Base-by-base conservation (phyloP, 1,140 invertebrate species). In the Drosophila tsacasi region DNA sequence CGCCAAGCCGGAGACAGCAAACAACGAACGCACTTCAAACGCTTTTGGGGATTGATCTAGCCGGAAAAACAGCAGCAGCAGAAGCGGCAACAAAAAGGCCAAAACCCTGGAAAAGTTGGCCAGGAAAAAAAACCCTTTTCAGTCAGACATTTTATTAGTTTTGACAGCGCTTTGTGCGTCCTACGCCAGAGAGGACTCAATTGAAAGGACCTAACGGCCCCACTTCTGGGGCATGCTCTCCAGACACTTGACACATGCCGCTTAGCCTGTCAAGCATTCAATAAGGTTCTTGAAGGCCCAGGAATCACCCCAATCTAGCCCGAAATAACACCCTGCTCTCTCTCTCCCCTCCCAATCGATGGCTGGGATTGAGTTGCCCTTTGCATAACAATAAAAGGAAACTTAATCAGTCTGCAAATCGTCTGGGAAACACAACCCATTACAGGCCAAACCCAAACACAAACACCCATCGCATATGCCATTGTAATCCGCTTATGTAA, bases 81-180 rank as follows among this genome's bases (percentile, higher is more conserved):
- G 30, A 30, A 30, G 9, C 30, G 30, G 30, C 39, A 67, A 67
- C 67, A 74, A 65, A 67, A 59, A 65, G 46, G 57, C n/a, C 66
- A 42, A 78, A 72, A 25, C 46, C 47, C 17, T 59, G 62, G 57
- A 63, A 57, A 59, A 68, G 59, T 76, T 62, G 21, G 61, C 27
- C 32, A 15, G 42, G 42, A 13, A 19, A 58, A 19, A 58, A 72
- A 84, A 90, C 85, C 86, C 82, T 90, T 90, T 81, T 55, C 54
- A 81, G 64, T 68, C 55, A 82, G 82, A 90, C 83, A 91, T 83
- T 91, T 91, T 91, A 91, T 91, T 91, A 91, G 87, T 91, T 91
- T 91, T 91, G 87, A 91, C 87, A 91, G 83, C 79, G 79, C 80
- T 91, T 90, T 90, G 86, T 85, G 79, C 65, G 58, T 66, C 42